Conservation (phyloP, 2,113 vertebrate genomes). For the Seriola rivoliana region DNA sequence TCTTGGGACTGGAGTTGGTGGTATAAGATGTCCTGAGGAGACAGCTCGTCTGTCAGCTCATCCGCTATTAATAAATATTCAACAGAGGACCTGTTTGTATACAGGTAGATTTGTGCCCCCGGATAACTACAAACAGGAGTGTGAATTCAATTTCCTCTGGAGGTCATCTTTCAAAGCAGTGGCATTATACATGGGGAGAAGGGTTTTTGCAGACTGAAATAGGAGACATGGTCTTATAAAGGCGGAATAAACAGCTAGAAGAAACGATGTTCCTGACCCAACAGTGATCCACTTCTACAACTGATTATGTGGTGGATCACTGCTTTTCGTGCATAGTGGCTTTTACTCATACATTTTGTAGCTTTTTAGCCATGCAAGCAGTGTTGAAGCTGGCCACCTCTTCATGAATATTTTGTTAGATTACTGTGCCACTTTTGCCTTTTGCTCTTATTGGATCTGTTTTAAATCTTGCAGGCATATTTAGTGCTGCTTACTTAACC, state of each 20-base stretch:
- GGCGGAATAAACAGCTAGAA: neutral
- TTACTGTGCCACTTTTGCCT: too few relatives aligned
- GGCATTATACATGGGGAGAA: neutral
- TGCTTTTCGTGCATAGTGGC: neutral
- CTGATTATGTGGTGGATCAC: neutral
- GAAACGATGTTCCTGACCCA: neutral
- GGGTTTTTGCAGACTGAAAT: too few relatives aligned
- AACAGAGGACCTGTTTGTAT: neutral
- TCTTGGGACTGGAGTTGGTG: neutral
- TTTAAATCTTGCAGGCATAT: too few relatives aligned
- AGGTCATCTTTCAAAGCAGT: neutral
- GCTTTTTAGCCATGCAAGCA: neutral
- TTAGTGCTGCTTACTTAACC: too few relatives aligned
- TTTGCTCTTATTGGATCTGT: too few relatives aligned
- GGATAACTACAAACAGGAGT: neutral
- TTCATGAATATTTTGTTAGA: too few relatives aligned
- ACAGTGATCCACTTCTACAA: neutral
- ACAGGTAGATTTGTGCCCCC: neutral
- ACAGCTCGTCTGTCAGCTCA: neutral
- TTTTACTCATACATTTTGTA: neutral
- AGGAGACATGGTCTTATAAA: neutral
- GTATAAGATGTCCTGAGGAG: neutral
- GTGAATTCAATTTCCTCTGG: neutral
- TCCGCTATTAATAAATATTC: constrained; percentile 4
- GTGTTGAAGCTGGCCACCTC: neutral